A percentile compares a stretch with the other conserved stretches of the same genome.
These are phyloP conservation scores for Anthophora plumipes DNA, from an alignment of 2,888 invertebrate species.

Conservation along the genomic window DNA sequence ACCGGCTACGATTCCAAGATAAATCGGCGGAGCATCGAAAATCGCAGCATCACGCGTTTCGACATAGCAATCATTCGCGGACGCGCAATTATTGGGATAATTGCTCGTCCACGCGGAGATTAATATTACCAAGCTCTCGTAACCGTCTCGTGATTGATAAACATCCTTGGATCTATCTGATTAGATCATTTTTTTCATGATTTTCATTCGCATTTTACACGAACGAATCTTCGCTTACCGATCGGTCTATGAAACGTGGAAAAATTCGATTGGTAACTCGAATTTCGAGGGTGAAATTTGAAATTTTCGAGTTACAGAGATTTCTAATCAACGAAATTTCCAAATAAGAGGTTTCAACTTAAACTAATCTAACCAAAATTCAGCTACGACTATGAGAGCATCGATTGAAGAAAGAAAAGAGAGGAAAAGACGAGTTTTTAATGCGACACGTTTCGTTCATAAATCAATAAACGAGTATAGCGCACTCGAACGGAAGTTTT, in stretches of 20 bases:
- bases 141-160: constrained; percentile 43
- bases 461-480: constrained; percentile 54
- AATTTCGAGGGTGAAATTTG: no score
- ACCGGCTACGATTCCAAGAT: constrained; percentile 37
- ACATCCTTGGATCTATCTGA: constrained; percentile 33
- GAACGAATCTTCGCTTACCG: not conserved
- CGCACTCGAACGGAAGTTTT: constrained; percentile 46
- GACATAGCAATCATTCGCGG: constrained; percentile 37
- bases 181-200: constrained; percentile 25
- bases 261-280: constrained; percentile 1
- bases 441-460: constrained; percentile 47
- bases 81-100: constrained; percentile 47
- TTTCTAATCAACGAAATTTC: no score
- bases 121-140: constrained; percentile 27
- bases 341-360: no score
- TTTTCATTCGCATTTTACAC: not conserved
- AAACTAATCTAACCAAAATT: no score
- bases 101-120: constrained; percentile 40
- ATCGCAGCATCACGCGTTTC: constrained; percentile 46
- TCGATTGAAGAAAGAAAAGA: not conserved
- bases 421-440: constrained; percentile 22
- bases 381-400: not conserved
- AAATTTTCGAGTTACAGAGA: no score
- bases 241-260: not conserved
- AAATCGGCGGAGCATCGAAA: constrained; percentile 36